Evolutionary conservation across 2,113 vertebrate genomes (phyloP).

Genomic region (Stegostoma tigrinum): DNA sequence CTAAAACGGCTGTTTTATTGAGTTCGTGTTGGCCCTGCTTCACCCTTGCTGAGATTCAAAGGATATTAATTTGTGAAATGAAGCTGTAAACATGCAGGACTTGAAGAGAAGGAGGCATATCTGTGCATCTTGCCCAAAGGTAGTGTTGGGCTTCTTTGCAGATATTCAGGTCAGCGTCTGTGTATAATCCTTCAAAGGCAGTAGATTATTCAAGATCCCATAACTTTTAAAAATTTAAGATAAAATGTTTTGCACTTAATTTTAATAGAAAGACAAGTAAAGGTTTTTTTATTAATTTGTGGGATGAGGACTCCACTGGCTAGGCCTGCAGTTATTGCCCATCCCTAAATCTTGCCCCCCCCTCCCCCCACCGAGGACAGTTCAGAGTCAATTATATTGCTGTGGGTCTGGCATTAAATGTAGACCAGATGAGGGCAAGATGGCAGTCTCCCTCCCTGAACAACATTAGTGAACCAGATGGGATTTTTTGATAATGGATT

Average conservation of each 20-base stretch:
- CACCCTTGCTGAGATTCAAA: background rate
- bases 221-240: background rate
- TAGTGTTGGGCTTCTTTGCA: background rate
- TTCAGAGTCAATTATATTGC: no score
- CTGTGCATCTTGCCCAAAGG: background rate
- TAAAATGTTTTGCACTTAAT: background rate
- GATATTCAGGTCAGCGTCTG: background rate
- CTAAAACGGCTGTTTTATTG: background rate
- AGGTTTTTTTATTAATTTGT: no score
- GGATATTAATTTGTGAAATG: background rate
- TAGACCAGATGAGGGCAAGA: no score
- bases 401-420: no score
- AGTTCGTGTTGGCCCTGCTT: background rate
- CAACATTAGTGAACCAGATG: no score
- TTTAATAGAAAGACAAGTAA: background rate
- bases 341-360: no score
- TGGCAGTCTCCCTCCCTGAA: no score
- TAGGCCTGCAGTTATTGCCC: no score
- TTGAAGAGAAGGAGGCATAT: background rate
- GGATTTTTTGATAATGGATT: no score
- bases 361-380: no score
- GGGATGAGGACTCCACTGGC: no score
- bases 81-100: background rate
- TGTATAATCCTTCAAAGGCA: no score
- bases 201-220: background rate